Evolutionary conservation across 1,140 invertebrate genomes (phyloP), one percentile per base, ranked within the genome.

Genomic region (Drosophila bocki): DNA sequence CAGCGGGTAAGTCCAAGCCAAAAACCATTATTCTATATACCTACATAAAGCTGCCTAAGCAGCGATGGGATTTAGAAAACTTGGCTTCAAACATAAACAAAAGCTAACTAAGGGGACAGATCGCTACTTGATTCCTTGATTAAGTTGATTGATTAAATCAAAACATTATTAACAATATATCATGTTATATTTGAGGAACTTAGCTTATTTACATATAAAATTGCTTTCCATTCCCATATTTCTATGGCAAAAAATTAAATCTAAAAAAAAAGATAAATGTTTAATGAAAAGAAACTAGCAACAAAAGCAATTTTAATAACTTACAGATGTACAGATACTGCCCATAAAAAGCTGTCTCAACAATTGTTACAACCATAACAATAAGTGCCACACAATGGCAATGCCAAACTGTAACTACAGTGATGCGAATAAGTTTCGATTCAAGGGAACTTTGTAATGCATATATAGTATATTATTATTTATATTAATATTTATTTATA

Each of bases 291-390:
- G n/a, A 3, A 5, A 29, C 7, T 26, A 57, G 26, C 6, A 58
- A 63, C 22, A n/a, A 60, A 44, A 44, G 29, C 53, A 59, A 59
- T 59, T 63, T 63, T 64, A 64, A 61, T 64, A 64, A 64, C 62
- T 61, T 64, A 35, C 62, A 35, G 7, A 44, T 61, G 29, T 37
- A 7, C 62, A 61, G 39, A 60, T 42, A 22, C 11, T 26, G 19
- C 39, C 9, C 9, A 64, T 61, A 44, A 64, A 64, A 44, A 61
- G 62, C 62, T 26, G 39, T 61, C 35, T 17, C 37, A 64, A 64
- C 56, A 64, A 61, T 64, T 64, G 62, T 61, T 64, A 44, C 56
- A 64, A 33, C 39, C 29, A 61, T 33, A 64, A 64, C 57, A 60
- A 64, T 61, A 26, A 61, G 29, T 42, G 19, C 62, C 39, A 17